Evolutionary conservation across 1,140 invertebrate genomes (phyloP), one percentile per base, ranked within the genome.

Genomic region (Drosophila asahinai): DNA sequence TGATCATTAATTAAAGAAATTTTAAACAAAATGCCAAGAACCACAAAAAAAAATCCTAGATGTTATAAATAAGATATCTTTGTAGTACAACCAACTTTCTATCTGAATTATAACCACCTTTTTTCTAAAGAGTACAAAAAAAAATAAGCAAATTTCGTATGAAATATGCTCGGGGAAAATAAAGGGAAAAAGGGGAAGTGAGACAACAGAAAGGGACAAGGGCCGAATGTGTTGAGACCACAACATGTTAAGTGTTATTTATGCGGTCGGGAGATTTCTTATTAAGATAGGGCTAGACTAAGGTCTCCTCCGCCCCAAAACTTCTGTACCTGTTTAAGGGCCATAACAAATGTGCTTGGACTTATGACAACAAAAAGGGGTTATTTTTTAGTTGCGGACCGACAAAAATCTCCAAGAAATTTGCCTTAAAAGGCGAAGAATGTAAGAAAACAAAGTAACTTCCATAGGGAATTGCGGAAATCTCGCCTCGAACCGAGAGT

Each of bases 161-260:
- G 54, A 73, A 73, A 73, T 72, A 60, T 72, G 55, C 19, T 38
- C 7, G 52, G 2, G 0, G 1, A 15, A 38, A 59, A 48, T 25
- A 67, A 25, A 1, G 6, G 19, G 9, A 30, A 27, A 42, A 58
- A 17, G 27, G 38, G 67, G 68, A 60, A 72, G 54, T 52, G 54
- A 61, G 70, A 72, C 66, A 60, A 73, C 66, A 73, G 55, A 73
- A 73, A 73, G 67, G 54, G 70, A 43, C 71, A 60, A 73, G 70
- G 70, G 70, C 70, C 67, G 11, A 73, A 45, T 61, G 67, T 73
- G 71, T 73, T 73, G 71, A 73, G 71, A 61, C 71, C 70, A 51
- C 68, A 77, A 83, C 81, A 81, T 84, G 84, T 84, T 87, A 81
- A 89, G 64, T 72, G 84, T 89, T 87, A 84, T 89, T 81, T 87